phyloP scores from a whole-genome alignment of 2,888 invertebrate species.

The Scrobipalpa costella region DNA sequence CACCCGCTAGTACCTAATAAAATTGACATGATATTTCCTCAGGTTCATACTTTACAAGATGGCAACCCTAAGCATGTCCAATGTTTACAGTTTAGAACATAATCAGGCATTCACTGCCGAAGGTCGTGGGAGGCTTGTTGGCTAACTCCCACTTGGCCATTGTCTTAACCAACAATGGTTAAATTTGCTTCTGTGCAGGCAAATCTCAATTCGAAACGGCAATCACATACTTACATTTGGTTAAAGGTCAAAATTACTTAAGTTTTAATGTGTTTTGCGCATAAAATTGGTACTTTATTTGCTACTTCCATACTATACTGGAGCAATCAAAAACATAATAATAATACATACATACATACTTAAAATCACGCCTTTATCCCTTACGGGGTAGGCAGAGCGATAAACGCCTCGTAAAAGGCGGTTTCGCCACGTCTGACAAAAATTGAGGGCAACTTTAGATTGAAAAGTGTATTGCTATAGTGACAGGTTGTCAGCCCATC shows the following conservation, averaged over 20 bases:
- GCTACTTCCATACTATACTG: not conserved
- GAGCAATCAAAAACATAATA: not conserved
- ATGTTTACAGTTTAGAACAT: constrained; percentile 11
- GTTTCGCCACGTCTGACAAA: no score
- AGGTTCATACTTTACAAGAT: not conserved
- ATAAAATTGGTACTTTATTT: not conserved
- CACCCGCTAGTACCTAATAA: no score
- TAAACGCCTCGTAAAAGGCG: no score
- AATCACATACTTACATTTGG: constrained; percentile 8
- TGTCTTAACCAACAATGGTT: constrained; percentile 21
- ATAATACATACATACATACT: no score
- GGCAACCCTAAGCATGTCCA: not conserved
- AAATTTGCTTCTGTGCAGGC: not conserved
- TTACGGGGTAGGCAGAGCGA: no score
- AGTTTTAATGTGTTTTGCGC: constrained; percentile 9
- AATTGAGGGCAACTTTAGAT: no score
- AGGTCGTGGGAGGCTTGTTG: constrained; percentile 25
- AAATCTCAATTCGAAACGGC: constrained; percentile 9
- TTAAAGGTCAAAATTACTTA: constrained; percentile 12
- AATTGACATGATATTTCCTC: no score
- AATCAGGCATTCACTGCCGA: constrained; percentile 22
- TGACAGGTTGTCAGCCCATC: no score
- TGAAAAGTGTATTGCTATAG: no score
- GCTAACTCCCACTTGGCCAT: constrained; percentile 24
- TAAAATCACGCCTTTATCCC: no score